Base-by-base conservation (phyloP, 2,113 vertebrate species). In the Aix galericulata region DNA sequence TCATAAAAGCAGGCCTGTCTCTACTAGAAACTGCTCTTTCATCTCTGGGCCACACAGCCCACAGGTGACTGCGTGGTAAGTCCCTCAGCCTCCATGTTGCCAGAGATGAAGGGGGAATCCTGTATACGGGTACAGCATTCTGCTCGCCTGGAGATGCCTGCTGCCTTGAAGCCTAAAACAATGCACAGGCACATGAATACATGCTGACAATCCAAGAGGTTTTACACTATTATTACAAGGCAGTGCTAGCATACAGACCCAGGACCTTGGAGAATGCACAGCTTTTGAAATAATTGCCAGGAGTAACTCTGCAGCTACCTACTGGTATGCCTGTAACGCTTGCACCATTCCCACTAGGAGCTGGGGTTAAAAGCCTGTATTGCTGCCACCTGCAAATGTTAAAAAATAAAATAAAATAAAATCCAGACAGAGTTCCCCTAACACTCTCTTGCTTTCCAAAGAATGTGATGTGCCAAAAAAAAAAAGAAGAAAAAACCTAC, bases 11-110 rank as follows among this genome's bases (percentile, higher is more conserved):
- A 95, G 52, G 55, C 79, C 91, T 83, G 73, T 71, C 60, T 86
- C 72, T 77, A 60, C 82, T 29, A 67, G 77, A 93, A 83, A 52
- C 52, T 3, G 2, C 59, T 20, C 77, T 85, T 64, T 80, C n/a
- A 56, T 64, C 82, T 63, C 32, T 7, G 40, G 40, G 81, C 81
- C 86, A 56, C 66, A 38, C 36, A 44, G 73, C 62, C 91, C 29
- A 40, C 1, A 0, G 38, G 67, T 66, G 78, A 89, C 71, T 53
- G 48, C 31, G 34, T 0, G 6, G 81, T 17, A 89, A 64, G 40
- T 52, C 50, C 67, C 3, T 4, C 74, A 84, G 34, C 50, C 0
- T 1, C 55, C 56, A 46, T 2, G 0, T 38, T 18, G 23, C 62
- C 0, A 0, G 16, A 86, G 77, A 59, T 1, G 0, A 2, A 71